Conservation (phyloP, 2,797 vertebrate genomes). For the Anniella stebbinsi region DNA sequence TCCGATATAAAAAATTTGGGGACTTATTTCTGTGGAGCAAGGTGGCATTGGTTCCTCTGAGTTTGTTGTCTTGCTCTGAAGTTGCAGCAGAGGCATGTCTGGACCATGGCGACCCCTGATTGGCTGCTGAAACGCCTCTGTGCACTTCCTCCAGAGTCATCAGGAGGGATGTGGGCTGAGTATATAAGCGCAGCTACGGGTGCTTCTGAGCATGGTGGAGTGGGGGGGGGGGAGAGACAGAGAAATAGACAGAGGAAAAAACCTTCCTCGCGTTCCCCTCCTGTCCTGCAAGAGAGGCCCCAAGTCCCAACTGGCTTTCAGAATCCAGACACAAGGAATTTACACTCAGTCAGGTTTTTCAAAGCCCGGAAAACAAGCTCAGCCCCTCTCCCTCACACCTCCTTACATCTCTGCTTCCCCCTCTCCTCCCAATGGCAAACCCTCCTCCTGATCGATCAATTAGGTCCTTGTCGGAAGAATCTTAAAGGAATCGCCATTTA, state of each 20-base stretch:
- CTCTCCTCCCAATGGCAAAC: conserved; percentile 36
- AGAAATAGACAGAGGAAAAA: conserved; percentile 32
- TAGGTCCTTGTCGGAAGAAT: not conserved
- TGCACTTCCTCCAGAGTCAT: no score
- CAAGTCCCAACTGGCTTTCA: conserved; percentile 81
- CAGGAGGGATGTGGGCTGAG: no score
- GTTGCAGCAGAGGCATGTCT: no score
- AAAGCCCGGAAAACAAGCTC: conserved; percentile 45
- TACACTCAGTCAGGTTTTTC: conserved; percentile 77
- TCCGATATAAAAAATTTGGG: no score
- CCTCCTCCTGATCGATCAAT: conserved; percentile 27
- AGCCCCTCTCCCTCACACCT: not conserved
- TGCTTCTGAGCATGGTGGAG: no score
- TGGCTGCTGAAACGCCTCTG: no score
- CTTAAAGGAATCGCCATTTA: not conserved
- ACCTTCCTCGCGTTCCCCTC: conserved; percentile 53
- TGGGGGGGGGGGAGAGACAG: not conserved
- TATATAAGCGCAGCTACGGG: no score
- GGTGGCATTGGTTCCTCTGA: no score
- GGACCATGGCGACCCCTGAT: no score
- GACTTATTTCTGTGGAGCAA: no score
- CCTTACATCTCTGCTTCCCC: no score
- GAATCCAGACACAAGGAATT: conserved; percentile 83
- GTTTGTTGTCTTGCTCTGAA: no score
- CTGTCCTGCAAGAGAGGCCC: conserved; percentile 74